Base-by-base conservation (phyloP, 2,888 invertebrate genomes). In the Stegana nigrithorax region DNA sequence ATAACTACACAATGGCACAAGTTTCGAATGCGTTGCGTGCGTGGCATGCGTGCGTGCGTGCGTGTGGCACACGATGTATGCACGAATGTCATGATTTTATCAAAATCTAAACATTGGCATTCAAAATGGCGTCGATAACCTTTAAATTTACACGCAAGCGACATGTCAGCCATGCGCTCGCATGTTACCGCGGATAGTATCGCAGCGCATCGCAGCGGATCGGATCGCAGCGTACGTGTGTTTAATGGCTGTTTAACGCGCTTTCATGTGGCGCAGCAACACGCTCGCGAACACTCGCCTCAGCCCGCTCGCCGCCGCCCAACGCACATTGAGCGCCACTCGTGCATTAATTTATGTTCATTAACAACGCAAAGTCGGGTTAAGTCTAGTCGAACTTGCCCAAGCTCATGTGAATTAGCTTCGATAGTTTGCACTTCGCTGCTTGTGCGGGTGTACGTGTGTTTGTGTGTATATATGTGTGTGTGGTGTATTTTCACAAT, bases 41-140 rank as follows among this genome's bases (percentile, higher is more conserved):
- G 60, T 60, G 21, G n/a, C 21, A 47, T n/a, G 23, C 47, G 6
- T 56, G 58, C 50, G 63, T 62, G 68, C 69, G 64, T 67, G 71
- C 65, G 70, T 76, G 70, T 66, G 14, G n/a, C 23, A 19, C n/a
- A n/a, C n/a, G n/a, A n/a, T n/a, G n/a, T n/a, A n/a, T n/a, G n/a
- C n/a, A n/a, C 23, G 19, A 44, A 32, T 51, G 36, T 25, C 39
- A 39, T 39, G 50, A 36, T 58, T 58, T 51, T 60, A 60, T 53
- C 60, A n/a, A 36, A 59, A 59, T 39, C 59, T 58, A 42, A 45
- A 51, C 50, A 63, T 26, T 19, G 32, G 21, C 73, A 71, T 63
- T 67, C 63, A 63, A 73, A 73, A 68, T 73, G 76, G 69, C 73
- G 77, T 66, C 78, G 76, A 78, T 78, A 78, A 75, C 71, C 72